Conservation (phyloP, 2,888 invertebrate genomes). For the Pristionchus arcanus region DNA sequence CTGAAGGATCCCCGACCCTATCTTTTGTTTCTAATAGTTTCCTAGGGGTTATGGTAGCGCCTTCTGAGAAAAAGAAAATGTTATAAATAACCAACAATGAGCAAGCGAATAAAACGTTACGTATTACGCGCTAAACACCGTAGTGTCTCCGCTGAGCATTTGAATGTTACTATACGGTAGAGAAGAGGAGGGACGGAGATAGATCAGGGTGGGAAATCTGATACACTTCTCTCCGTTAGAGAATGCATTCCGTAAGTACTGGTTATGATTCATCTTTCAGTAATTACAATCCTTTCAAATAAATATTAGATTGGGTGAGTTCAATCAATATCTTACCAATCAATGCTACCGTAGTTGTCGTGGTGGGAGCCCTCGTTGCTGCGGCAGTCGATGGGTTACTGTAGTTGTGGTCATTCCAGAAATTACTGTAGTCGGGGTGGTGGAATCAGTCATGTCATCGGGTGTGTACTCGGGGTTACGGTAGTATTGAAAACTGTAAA, state of each 20-base stretch:
- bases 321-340: slow-evolving; percentile 49
- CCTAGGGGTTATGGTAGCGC: too few relatives aligned
- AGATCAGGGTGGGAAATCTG: background rate
- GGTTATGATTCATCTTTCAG: background rate
- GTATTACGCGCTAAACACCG: too few relatives aligned
- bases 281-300: background rate
- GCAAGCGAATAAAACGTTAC: too few relatives aligned
- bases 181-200: background rate
- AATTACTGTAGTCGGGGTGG: background rate
- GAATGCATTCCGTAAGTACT: background rate
- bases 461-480: background rate
- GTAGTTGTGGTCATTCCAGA: slow-evolving; percentile 27
- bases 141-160: too few relatives aligned
- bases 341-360: slow-evolving; percentile 46
- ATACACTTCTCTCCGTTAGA: slow-evolving; percentile 22
- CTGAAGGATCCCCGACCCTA: too few relatives aligned
- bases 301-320: background rate
- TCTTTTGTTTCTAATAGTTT: too few relatives aligned
- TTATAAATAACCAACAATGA: too few relatives aligned
- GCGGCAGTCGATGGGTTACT: background rate
- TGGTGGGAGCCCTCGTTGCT: slow-evolving; percentile 25
- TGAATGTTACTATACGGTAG: too few relatives aligned
- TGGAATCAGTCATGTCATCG: background rate
- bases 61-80: too few relatives aligned
- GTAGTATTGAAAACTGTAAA: background rate